Evolutionary conservation across 2,113 vertebrate genomes (phyloP).

Genomic region (Alouatta palliata): DNA sequence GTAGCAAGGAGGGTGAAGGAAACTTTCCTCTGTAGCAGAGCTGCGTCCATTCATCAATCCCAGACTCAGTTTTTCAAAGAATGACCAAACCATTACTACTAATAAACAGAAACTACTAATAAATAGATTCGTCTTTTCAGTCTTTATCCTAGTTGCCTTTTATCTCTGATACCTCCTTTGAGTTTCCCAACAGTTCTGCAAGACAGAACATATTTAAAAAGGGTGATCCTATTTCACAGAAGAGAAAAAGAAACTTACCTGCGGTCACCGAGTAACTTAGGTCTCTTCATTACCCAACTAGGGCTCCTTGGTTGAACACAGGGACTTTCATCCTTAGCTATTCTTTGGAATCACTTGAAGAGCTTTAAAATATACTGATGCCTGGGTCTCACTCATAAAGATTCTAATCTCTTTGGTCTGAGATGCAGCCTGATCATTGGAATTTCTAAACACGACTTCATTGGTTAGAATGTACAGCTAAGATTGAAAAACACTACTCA

Average conservation of each 20-base stretch:
- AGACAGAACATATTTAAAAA: neutral
- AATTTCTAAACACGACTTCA: neutral
- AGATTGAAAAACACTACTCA: neutral
- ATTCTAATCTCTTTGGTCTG: neutral
- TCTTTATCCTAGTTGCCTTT: neutral
- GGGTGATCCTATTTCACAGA: neutral
- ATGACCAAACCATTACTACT: too few species aligned
- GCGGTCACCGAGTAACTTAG: neutral
- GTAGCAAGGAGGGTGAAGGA: neutral
- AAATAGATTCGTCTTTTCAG: neutral
- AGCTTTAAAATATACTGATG: neutral
- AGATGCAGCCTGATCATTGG: neutral
- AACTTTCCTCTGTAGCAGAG: neutral
- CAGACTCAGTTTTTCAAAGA: neutral
- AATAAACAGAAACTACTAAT: neutral
- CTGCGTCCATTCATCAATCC: too few species aligned
- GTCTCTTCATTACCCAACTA: neutral
- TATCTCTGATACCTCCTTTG: neutral
- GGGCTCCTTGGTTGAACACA: neutral
- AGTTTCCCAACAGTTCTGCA: neutral
- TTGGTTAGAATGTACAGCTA: neutral
- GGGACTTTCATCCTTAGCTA: neutral
- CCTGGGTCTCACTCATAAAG: neutral
- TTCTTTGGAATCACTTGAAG: neutral
- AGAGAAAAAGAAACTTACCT: neutral